Base-by-base conservation (phyloP, 1,140 invertebrate genomes). In the Drosophila parvula region DNA sequence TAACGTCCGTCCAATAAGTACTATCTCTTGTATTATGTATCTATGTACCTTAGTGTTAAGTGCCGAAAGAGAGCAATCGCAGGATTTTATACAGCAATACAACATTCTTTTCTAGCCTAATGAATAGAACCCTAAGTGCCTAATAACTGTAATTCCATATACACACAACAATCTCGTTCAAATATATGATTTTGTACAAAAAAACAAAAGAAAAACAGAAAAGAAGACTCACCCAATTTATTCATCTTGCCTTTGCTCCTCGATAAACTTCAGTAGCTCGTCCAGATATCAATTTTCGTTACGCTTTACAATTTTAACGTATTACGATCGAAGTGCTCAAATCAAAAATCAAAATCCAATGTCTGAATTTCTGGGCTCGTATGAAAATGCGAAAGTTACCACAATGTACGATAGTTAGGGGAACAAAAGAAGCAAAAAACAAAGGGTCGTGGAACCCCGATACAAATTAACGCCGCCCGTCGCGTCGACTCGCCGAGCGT, bases 1-100 rank as follows among this genome's bases (percentile, higher is more conserved):
- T 69, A 83, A 55, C 60, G 65, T 83, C 84, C 84, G 84, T 88
- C 84, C 85, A 89, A 58, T 62, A 45, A 59, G 12, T 48, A 70
- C 53, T 70, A 30, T 62, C 34, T 70, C 58, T 69, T 86, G 51
- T 82, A 69, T 62, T 68, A 74, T 75, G 69, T 69, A 47, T 50
- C 59, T 70, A 47, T 50, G 56, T 70, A 59, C 45, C 60, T 47
- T 74, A 74, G 47, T 61, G 6, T 71, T 84, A 89, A 88, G 84
- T 83, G 69, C 56, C 83, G 71, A 77, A 41, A 69, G 45, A 71
- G 36, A 70, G 51, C 51, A 34, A 47, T 32, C 34, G 28, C 30
- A 43, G 34, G 50, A 73, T 51, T 34, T 64, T 56, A 57, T 55
- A n/a, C 18, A 55, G 51, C 34, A 55, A 55, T 55, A 63, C 11